A percentile compares a stretch with the other conserved stretches of the same genome.
Evolutionary conservation across 2,888 invertebrate species (phyloP).

Genomic region (Lottia gigantea): DNA sequence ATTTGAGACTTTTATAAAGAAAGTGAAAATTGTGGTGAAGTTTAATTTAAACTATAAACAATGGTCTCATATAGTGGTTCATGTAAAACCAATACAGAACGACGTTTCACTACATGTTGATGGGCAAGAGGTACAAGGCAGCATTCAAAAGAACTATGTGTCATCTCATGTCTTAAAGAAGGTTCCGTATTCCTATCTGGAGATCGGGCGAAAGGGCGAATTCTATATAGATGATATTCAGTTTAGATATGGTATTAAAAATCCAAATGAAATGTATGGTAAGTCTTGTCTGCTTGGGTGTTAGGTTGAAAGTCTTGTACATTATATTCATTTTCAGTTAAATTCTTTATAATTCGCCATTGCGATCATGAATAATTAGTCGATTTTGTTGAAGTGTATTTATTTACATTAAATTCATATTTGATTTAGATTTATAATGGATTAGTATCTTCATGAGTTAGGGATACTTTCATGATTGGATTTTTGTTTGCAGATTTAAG

Average conservation of each 20-base stretch:
- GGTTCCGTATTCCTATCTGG: slow-evolving; percentile 25
- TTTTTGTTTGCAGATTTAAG: too few species aligned
- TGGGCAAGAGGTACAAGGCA: slow-evolving; percentile 5
- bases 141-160: neutral
- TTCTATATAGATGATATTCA: slow-evolving; percentile 33
- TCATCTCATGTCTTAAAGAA: slow-evolving; percentile 14
- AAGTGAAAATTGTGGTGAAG: slow-evolving; percentile 13
- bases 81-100: neutral
- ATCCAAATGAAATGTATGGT: slow-evolving; percentile 24
- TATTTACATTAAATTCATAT: too few species aligned
- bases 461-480: too few species aligned
- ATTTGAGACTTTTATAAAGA: slow-evolving; percentile 18
- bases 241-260: slow-evolving; percentile 13
- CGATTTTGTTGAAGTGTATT: too few species aligned
- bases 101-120: slow-evolving; percentile 6
- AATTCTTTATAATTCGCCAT: too few species aligned
- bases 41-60: slow-evolving; percentile 25
- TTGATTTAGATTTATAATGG: too few species aligned
- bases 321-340: too few species aligned
- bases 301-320: too few species aligned
- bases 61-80: slow-evolving; percentile 28
- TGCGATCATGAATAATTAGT: too few species aligned
- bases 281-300: neutral
- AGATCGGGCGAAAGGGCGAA: slow-evolving; percentile 26
- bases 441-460: too few species aligned